Evolutionary conservation across 2,113 vertebrate species (phyloP).

Genomic region (Takifugu bimaculatus): DNA sequence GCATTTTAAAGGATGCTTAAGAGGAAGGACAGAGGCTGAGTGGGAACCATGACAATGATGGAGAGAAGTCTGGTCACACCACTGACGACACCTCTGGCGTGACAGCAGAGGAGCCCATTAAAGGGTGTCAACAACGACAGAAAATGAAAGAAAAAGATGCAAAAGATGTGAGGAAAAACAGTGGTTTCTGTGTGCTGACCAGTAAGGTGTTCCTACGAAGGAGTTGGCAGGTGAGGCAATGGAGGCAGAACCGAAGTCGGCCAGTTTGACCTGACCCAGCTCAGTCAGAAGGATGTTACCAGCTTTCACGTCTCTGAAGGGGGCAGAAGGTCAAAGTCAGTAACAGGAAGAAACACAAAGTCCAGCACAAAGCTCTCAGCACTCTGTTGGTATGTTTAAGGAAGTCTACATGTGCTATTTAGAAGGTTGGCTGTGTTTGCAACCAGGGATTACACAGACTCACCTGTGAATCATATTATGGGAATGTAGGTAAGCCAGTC

Average conservation of each 20-base stretch:
- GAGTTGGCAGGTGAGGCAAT: conserved; percentile 97
- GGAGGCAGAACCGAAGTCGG: conserved; percentile 98
- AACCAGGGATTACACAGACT: conserved; percentile 27
- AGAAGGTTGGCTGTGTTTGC: not conserved
- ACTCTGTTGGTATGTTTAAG: not conserved
- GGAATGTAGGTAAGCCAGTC: conserved; percentile 97
- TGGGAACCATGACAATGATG: too few species aligned
- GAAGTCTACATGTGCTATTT: not conserved
- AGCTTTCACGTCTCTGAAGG: conserved; percentile 95
- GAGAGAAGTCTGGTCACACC: too few species aligned
- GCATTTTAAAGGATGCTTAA: not conserved
- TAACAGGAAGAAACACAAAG: not conserved
- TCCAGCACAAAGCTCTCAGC: not conserved
- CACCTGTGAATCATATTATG: conserved; percentile 97
- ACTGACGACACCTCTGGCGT: too few species aligned
- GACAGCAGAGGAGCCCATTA: too few species aligned
- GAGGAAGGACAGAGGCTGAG: not conserved
- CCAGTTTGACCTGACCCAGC: conserved; percentile 95
- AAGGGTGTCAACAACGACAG: too few species aligned
- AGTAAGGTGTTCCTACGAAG: conserved; percentile 98
- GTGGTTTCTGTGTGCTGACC: conserved; percentile 74
- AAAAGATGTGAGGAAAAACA: too few species aligned
- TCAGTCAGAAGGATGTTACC: conserved; percentile 99
- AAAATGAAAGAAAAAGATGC: too few species aligned
- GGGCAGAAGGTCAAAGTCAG: not conserved